Evolutionary conservation across 2,888 invertebrate genomes (phyloP).

Genomic region (Hydraecia micacea): DNA sequence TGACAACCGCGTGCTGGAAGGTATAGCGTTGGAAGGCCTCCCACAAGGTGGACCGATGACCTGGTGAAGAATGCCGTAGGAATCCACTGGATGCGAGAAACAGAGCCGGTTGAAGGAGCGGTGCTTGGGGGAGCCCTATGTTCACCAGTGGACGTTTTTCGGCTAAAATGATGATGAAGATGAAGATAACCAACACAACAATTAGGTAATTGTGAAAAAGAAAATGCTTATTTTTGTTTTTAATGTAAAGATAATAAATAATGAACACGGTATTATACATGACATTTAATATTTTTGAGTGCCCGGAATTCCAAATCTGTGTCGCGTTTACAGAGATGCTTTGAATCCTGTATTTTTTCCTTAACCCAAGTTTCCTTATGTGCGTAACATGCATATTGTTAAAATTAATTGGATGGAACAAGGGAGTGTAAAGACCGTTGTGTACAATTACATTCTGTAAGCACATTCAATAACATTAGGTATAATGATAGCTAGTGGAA

Average conservation of each 20-base stretch:
- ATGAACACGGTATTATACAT: neutral
- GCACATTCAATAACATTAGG: conserved; percentile 43
- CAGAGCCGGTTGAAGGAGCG: too few species aligned
- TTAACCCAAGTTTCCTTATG: conserved; percentile 25
- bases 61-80: too few species aligned
- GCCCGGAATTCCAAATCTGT: conserved; percentile 9
- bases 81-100: too few species aligned
- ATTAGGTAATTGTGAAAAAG: neutral
- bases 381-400: conserved; percentile 38
- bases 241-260: neutral
- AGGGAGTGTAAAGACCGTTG: conserved; percentile 16
- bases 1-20: too few species aligned
- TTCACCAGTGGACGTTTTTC: too few species aligned
- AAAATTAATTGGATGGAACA: conserved; percentile 49
- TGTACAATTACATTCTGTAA: conserved; percentile 35
- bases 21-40: too few species aligned
- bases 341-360: conserved; percentile 19
- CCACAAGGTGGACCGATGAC: too few species aligned
- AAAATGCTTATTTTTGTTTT: neutral
- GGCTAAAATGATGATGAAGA: too few species aligned
- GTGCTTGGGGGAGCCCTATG: too few species aligned
- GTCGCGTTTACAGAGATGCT: conserved; percentile 1
- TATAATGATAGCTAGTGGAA: conserved; percentile 19
- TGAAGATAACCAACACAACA: neutral
- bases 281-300: conserved; percentile 21